phyloP scores from a whole-genome alignment of 2,888 invertebrate species.

The Eupithecia inturbata region DNA sequence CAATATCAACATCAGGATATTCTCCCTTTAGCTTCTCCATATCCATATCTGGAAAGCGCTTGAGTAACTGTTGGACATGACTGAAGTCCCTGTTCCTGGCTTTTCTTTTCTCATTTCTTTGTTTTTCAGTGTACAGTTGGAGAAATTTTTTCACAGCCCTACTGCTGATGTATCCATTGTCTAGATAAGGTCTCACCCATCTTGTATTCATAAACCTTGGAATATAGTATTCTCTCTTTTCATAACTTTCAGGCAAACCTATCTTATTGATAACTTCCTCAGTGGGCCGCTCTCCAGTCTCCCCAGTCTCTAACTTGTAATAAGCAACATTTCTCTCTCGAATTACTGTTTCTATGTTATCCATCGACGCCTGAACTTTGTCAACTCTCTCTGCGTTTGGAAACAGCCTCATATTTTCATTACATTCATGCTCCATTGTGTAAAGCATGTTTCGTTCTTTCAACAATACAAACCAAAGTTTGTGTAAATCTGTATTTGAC shows the following conservation, averaged over 20 bases:
- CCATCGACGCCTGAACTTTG: slow-evolving; percentile 97
- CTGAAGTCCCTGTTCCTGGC: slow-evolving; percentile 86
- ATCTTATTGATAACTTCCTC: slow-evolving; percentile 83
- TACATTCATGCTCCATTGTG: slow-evolving; percentile 96
- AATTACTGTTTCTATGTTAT: slow-evolving; percentile 94
- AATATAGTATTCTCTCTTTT: slow-evolving; percentile 85
- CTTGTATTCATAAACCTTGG: slow-evolving; percentile 87
- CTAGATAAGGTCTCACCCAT: slow-evolving; percentile 85
- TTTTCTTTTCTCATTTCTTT: slow-evolving; percentile 83
- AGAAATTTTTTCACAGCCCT: slow-evolving; percentile 84
- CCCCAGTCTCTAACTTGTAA: slow-evolving; percentile 94
- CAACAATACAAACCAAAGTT: slow-evolving; percentile 95
- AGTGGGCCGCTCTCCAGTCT: slow-evolving; percentile 90
- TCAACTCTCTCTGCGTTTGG: slow-evolving; percentile 97
- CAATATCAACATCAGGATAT: slow-evolving; percentile 90
- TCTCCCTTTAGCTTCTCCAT: slow-evolving; percentile 87
- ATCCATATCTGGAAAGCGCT: slow-evolving; percentile 91
- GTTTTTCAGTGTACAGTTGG: slow-evolving; percentile 86
- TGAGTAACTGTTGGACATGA: slow-evolving; percentile 88
- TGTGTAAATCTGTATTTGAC: slow-evolving; percentile 97
- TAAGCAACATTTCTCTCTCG: slow-evolving; percentile 96
- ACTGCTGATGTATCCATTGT: slow-evolving; percentile 81
- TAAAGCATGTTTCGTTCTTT: slow-evolving; percentile 99
- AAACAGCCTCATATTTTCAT: slow-evolving; percentile 87
- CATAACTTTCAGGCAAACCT: slow-evolving; percentile 85